Base-by-base conservation (phyloP, 1,140 invertebrate genomes). In the Cydia amplana region DNA sequence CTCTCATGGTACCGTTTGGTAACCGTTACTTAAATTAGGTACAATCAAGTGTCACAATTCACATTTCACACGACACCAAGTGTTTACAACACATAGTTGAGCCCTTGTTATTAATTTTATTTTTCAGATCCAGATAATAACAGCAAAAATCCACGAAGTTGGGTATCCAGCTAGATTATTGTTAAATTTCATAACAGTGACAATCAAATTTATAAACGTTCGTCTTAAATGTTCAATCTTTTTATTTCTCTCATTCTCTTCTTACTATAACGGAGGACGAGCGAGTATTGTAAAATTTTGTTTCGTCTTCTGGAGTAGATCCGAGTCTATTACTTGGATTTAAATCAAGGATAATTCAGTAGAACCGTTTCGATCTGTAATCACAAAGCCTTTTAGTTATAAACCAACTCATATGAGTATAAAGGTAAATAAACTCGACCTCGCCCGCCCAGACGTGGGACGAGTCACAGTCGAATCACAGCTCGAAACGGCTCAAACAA, bases 1-100 rank as follows among this genome's bases (percentile, higher is more conserved):
- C 65, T 70, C 23, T 60, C 6, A n/a, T 12, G 55, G 55, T 60
- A 60, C 55, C 55, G 18, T 60, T 23, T 23, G 55, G 55, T 60
- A 60, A 0, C 18, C 20, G 20, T 60, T 70, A 70, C n/a, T 70
- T 36, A 36, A 40, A 18, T 10, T 36, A 18, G n/a, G n/a, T 32
- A 28, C 18, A n/a, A 64, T 63, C 36, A 10, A 9, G 36, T 49
- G 9, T 60, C 18, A 23, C 9, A 23, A 12, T 60, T 23, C 55
- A 60, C 55, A 23, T 60, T 60, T 60, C 18, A 60, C 55, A 23
- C 20, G 55, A 60, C 55, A 23, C 55, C 55, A 20, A 23, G 16
- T 51, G n/a, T n/a, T 12, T 20, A 18, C 18, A 6, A 60, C 55
- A 60, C 2, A 60, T 12, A 60, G 55, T 60, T 60, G 1, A 60